Evolutionary conservation across 2,797 vertebrate genomes (phyloP).

Genomic region (Pantherophis alleghaniensis): DNA sequence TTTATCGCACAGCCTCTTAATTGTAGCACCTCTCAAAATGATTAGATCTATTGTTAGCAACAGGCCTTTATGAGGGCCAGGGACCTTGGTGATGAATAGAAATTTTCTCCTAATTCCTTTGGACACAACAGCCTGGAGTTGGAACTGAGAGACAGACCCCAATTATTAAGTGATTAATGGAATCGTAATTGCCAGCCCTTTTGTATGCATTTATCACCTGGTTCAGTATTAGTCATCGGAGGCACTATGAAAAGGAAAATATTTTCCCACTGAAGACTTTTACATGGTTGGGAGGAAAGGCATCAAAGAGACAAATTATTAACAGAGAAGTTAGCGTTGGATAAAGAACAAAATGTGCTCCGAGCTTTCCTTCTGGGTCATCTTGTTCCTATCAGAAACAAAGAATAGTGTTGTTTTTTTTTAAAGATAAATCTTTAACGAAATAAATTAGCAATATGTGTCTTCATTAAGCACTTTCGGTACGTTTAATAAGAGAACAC

Average conservation of each 20-base stretch:
- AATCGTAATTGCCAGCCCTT: constrained; percentile 76
- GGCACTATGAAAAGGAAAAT: constrained; percentile 44
- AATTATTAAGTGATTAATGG: constrained; percentile 86
- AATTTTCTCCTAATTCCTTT: constrained; percentile 72
- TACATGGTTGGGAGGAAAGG: neutral
- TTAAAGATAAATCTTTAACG: neutral
- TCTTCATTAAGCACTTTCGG: neutral
- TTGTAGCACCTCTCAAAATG: constrained; percentile 76
- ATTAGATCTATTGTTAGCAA: constrained; percentile 78
- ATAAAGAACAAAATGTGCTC: constrained; percentile 58
- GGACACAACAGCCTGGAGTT: constrained; percentile 76
- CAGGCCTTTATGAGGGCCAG: constrained; percentile 74
- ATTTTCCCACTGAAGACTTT: constrained; percentile 31
- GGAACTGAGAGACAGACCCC: constrained; percentile 74
- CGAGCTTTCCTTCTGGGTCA: constrained; percentile 31
- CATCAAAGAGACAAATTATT: constrained; percentile 55
- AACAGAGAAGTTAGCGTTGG: constrained; percentile 44
- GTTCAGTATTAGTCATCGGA: constrained; percentile 73
- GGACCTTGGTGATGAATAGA: constrained; percentile 70
- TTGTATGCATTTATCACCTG: constrained; percentile 70
- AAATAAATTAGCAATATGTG: neutral
- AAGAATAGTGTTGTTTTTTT: neutral
- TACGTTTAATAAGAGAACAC: neutral
- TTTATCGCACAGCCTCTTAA: constrained; percentile 84
- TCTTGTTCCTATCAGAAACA: neutral